These are phyloP conservation scores for Coregonus ussuriensis DNA, from an alignment of 2,797 vertebrate species.

Conservation along the genomic window DNA sequence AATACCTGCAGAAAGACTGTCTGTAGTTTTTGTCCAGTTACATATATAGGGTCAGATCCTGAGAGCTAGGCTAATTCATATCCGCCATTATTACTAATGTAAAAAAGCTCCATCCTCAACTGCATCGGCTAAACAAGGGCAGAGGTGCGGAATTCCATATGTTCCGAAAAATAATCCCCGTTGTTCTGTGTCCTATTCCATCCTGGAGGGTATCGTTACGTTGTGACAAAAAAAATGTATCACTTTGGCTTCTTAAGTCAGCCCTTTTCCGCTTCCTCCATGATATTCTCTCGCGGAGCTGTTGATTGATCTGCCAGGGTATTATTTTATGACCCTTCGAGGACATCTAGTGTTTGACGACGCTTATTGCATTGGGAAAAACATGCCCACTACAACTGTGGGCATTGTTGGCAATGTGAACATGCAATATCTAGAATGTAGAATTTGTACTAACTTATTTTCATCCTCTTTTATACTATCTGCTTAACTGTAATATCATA, in stretches of 20 bases:
- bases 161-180: conserved; percentile 45
- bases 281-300: conserved; percentile 85
- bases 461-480: neutral
- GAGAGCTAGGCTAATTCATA: conserved; percentile 82
- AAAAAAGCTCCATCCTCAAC: conserved; percentile 66
- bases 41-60: conserved; percentile 82
- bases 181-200: conserved; percentile 61
- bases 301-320: conserved; percentile 86
- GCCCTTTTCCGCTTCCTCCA: conserved; percentile 88
- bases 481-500: neutral
- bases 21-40: conserved; percentile 86
- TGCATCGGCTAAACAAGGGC: conserved; percentile 33
- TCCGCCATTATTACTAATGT: conserved; percentile 86
- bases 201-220: conserved; percentile 63
- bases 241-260: conserved; percentile 81
- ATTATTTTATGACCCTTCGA: conserved; percentile 68
- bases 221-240: conserved; percentile 81
- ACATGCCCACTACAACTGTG: neutral
- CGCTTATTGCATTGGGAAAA: conserved; percentile 51
- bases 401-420: neutral
- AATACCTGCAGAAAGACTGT: conserved; percentile 86
- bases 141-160: conserved; percentile 33
- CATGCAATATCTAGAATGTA: too few species aligned
- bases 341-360: conserved; percentile 80
- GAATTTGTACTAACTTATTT: neutral